phyloP scores from a whole-genome alignment of 2,888 invertebrate species.

The Apamea monoglypha region DNA sequence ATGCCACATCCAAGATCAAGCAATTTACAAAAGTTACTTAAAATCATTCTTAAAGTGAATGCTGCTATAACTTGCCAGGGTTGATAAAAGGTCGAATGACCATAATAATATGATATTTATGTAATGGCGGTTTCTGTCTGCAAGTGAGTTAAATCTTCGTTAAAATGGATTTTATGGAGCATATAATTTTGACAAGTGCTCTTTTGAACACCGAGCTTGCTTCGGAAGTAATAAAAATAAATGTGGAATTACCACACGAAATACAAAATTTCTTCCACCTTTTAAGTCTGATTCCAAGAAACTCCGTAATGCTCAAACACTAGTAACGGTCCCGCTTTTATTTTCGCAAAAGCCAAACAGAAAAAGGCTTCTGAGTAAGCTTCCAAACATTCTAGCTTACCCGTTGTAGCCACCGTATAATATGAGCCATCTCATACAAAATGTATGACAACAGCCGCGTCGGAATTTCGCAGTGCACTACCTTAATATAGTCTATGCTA shows the following conservation, averaged over 20 bases:
- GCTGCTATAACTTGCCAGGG: conserved; percentile 34
- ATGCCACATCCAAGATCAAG: conserved; percentile 44
- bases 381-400: conserved; percentile 37
- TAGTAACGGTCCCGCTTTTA: background rate
- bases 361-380: conserved; percentile 12
- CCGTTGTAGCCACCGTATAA: conserved; percentile 40
- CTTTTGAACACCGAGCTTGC: background rate
- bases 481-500: conserved; percentile 45
- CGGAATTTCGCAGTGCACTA: conserved; percentile 53
- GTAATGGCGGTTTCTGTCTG: conserved; percentile 20
- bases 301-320: conserved; percentile 1
- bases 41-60: conserved; percentile 45
- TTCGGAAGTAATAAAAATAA: conserved; percentile 9
- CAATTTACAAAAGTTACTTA: conserved; percentile 53
- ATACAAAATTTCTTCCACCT: background rate
- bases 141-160: conserved; percentile 33
- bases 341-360: conserved; percentile 25
- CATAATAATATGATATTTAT: conserved; percentile 34
- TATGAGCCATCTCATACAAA: conserved; percentile 62
- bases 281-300: background rate
- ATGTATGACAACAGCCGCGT: conserved; percentile 63
- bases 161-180: conserved; percentile 43
- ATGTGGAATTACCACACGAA: background rate
- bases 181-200: conserved; percentile 8
- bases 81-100: conserved; percentile 42